A percentile compares a stretch with the other conserved stretches of the same genome.
phyloP scores from a whole-genome alignment of 2,113 vertebrate species.

The Hepsetus odoe region DNA sequence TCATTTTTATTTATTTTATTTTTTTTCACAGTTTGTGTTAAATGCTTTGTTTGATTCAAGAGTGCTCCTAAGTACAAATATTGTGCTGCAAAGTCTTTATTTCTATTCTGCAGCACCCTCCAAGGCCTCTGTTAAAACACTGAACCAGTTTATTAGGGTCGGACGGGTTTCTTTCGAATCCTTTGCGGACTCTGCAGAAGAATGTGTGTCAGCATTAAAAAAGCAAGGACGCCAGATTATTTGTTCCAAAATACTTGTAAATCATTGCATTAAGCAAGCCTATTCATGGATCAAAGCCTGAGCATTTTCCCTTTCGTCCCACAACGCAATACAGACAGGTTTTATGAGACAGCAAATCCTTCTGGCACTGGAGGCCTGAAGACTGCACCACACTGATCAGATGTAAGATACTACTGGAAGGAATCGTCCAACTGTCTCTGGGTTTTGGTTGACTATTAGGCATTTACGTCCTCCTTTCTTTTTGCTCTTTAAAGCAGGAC shows the following conservation, averaged over 20 bases:
- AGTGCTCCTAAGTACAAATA: slow-evolving; percentile 31
- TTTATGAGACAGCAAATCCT: slow-evolving; percentile 48
- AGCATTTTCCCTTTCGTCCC: slow-evolving; percentile 24
- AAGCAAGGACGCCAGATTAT: slow-evolving; percentile 53
- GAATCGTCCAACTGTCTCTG: neutral
- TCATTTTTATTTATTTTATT: slow-evolving; percentile 20
- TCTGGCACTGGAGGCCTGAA: neutral
- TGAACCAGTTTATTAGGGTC: slow-evolving; percentile 4
- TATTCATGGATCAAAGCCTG: slow-evolving; percentile 2
- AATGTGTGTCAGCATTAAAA: slow-evolving; percentile 57
- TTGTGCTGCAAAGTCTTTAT: slow-evolving; percentile 34
- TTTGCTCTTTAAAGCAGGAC: neutral
- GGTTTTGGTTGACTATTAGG: neutral
- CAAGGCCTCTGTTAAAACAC: slow-evolving; percentile 26
- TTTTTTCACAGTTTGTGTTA: slow-evolving; percentile 59
- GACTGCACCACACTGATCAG: neutral
- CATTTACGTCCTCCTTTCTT: neutral
- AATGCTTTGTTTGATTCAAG: slow-evolving; percentile 47
- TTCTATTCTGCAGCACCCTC: slow-evolving; percentile 28
- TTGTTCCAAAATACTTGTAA: slow-evolving; percentile 62
- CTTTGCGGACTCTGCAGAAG: slow-evolving; percentile 19
- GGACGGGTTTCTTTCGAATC: neutral
- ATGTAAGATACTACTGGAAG: neutral
- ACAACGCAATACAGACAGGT: slow-evolving; percentile 35
- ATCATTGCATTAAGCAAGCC: slow-evolving; percentile 39